Percentiles rank a stretch among this genome's conserved stretches.
phyloP scores from a whole-genome alignment of 2,797 vertebrate species.

The Characodon lateralis region DNA sequence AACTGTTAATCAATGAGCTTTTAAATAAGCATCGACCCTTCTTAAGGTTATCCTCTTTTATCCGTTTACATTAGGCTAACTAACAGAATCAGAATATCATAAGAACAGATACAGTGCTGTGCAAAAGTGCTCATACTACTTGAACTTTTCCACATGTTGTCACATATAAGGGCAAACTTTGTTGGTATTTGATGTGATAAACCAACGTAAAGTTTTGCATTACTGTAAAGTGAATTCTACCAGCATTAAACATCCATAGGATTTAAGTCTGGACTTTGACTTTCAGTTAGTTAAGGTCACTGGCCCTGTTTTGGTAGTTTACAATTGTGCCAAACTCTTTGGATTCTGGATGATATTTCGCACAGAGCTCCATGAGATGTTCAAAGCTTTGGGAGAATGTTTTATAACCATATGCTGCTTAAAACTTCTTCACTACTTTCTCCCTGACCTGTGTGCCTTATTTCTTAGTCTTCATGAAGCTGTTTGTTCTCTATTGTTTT shows the following conservation, averaged over 20 bases:
- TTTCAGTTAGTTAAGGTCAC: neutral
- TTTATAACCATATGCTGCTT: no score
- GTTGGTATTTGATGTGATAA: neutral
- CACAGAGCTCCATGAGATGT: neutral
- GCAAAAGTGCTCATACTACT: neutral
- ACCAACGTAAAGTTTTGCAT: neutral
- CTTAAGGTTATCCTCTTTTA: constrained; percentile 79
- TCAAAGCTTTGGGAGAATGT: neutral
- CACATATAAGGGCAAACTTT: neutral
- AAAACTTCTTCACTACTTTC: neutral
- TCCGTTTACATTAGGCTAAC: constrained; percentile 77
- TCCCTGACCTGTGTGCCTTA: neutral
- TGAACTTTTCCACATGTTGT: neutral
- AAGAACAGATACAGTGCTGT: constrained; percentile 36
- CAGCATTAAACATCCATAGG: neutral
- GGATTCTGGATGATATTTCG: neutral
- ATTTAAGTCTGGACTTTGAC: neutral
- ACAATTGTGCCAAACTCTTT: neutral
- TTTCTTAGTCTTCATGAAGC: neutral
- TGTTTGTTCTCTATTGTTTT: neutral
- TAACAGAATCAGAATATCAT: constrained; percentile 66
- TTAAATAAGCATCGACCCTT: constrained; percentile 83
- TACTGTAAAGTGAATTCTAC: neutral
- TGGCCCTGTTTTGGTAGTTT: neutral
- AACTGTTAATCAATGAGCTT: constrained; percentile 87